phyloP scores from a whole-genome alignment of 1,140 invertebrate species.

The Hypothenemus hampei region DNA sequence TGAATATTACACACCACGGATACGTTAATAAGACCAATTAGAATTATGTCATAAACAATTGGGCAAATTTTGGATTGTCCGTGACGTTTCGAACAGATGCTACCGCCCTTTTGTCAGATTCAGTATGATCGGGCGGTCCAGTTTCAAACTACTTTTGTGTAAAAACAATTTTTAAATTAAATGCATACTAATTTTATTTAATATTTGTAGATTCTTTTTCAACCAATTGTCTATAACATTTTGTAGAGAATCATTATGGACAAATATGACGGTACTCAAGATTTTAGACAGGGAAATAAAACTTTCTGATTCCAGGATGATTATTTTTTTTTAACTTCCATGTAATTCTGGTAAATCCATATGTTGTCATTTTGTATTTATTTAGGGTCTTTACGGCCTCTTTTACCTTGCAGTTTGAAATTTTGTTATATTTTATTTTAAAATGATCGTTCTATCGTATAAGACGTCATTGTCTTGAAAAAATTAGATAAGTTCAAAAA shows the following conservation, averaged over 20 bases:
- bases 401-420: too few species aligned
- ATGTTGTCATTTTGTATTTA: too few species aligned
- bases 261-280: neutral
- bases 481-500: too few species aligned
- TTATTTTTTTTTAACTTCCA: too few species aligned
- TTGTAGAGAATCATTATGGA: neutral
- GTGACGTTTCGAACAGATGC: constrained; percentile 35
- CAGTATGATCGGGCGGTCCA: neutral
- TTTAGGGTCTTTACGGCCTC: too few species aligned
- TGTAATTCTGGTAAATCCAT: too few species aligned
- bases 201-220: neutral
- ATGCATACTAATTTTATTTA: neutral
- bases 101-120: constrained; percentile 23
- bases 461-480: too few species aligned
- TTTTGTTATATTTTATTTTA: too few species aligned
- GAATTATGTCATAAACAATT: constrained; percentile 44
- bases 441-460: too few species aligned
- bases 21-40: constrained; percentile 30
- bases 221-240: neutral
- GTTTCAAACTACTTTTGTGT: neutral
- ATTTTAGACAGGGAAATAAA: neutral
- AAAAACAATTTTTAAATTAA: neutral
- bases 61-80: constrained; percentile 37
- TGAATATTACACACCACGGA: constrained; percentile 1
- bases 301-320: too few species aligned